phyloP scores from a whole-genome alignment of 92 coral and sea anemone species.

The Actinostola sp. region DNA sequence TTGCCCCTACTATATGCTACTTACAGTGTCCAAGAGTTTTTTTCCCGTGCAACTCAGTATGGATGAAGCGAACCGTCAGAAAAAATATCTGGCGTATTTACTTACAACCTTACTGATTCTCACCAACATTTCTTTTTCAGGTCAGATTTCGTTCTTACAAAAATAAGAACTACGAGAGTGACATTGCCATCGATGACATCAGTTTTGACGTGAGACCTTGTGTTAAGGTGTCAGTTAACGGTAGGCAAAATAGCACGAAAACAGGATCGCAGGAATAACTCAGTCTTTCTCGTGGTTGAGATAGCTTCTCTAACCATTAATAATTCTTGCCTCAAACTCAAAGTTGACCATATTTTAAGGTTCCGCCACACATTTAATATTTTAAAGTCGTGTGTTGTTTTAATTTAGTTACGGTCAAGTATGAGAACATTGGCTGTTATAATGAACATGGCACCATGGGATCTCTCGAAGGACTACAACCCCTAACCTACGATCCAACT shows the following conservation, averaged over 20 bases:
- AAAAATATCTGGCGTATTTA: too few relatives aligned
- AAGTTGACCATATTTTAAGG: too few relatives aligned
- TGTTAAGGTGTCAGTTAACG: background rate
- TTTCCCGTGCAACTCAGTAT: too few relatives aligned
- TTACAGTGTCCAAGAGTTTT: too few relatives aligned
- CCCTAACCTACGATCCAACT: background rate
- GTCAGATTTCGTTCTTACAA: constrained; percentile 1
- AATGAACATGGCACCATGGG: background rate
- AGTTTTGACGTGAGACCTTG: constrained; percentile 26
- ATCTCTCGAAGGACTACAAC: background rate
- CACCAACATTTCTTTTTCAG: constrained; percentile 11
- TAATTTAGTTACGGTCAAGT: background rate
- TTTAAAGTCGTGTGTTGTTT: background rate
- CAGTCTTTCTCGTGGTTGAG: too few relatives aligned
- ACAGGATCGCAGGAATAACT: too few relatives aligned
- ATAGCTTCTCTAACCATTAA: too few relatives aligned
- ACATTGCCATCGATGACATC: constrained; percentile 49
- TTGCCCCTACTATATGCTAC: too few relatives aligned
- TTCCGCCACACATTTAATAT: too few relatives aligned
- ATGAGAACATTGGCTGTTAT: background rate
- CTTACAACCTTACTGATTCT: background rate
- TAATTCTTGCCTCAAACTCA: too few relatives aligned
- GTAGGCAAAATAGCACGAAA: too few relatives aligned
- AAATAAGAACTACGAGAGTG: constrained; percentile 28
- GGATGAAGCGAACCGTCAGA: too few relatives aligned